Percentiles rank a stretch among this genome's conserved stretches.
phyloP scores from a whole-genome alignment of 2,113 vertebrate genomes.

The Tiliqua scincoides region DNA sequence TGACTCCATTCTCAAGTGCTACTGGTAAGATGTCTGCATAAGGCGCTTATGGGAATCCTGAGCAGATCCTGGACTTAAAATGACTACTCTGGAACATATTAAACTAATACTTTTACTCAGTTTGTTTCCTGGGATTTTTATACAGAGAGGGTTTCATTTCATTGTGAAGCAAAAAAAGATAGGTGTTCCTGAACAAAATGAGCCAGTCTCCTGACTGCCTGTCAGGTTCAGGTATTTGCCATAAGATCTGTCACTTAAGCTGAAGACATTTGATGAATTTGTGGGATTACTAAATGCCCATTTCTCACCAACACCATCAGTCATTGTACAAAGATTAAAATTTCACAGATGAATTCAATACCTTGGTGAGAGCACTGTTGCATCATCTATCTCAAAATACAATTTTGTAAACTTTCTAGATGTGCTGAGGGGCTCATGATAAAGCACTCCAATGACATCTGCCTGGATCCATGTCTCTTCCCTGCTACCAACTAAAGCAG shows the following conservation, averaged over 20 bases:
- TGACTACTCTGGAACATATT: not conserved
- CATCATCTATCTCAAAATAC: not conserved
- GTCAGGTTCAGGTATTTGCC: not conserved
- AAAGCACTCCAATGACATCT: not conserved
- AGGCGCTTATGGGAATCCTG: not conserved
- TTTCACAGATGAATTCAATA: not conserved
- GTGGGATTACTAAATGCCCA: not conserved
- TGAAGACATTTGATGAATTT: not conserved
- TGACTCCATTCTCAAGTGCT: not conserved
- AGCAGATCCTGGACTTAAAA: not conserved
- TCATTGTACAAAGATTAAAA: not conserved
- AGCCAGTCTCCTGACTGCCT: not conserved
- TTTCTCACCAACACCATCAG: conserved; percentile 10
- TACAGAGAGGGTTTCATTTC: not conserved
- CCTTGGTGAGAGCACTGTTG: not conserved
- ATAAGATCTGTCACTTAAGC: not conserved
- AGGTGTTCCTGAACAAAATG: not conserved
- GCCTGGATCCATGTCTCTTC: no score
- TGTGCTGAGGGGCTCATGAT: not conserved
- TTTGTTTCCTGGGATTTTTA: not conserved
- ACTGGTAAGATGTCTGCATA: not conserved
- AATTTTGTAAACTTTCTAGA: not conserved
- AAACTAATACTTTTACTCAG: rapidly evolving
- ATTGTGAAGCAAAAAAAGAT: not conserved
- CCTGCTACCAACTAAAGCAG: no score